A percentile compares a stretch with the other conserved stretches of the same genome.
Evolutionary conservation across 2,888 invertebrate genomes (phyloP).

Genomic region (Tuberolachnus salignus): DNA sequence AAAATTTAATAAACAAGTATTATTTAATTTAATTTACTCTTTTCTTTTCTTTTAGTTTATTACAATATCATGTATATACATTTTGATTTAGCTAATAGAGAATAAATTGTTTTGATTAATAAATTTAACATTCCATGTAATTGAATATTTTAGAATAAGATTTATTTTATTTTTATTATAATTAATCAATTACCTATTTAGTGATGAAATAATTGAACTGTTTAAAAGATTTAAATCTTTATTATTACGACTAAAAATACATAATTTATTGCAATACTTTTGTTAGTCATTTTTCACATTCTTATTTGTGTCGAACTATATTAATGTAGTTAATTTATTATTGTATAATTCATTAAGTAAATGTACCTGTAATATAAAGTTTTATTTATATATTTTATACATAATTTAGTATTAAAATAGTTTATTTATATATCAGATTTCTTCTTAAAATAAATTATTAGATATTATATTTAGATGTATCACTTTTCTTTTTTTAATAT

Average conservation of each 20-base stretch:
- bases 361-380: conserved; percentile 18
- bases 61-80: conserved; percentile 13
- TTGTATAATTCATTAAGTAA: conserved; percentile 15
- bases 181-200: background rate
- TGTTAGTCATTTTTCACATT: background rate
- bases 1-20: conserved; percentile 18
- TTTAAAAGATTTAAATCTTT: too few species aligned
- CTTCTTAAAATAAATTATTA: background rate
- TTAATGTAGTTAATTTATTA: background rate
- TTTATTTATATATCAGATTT: background rate
- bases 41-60: background rate
- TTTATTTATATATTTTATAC: conserved; percentile 31
- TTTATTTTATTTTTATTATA: conserved; percentile 31
- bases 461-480: background rate
- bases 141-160: conserved; percentile 26
- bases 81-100: conserved; percentile 4
- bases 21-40: conserved; percentile 41
- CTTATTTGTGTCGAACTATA: conserved; percentile 6
- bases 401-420: conserved; percentile 24
- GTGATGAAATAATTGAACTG: too few species aligned
- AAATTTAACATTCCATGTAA: conserved; percentile 45
- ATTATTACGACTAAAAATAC: background rate
- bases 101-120: background rate
- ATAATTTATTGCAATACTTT: background rate
- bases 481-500: conserved; percentile 18